Evolutionary conservation across 92 coral and sea anemone genomes (phyloP).

Genomic region (Siderastrea radians): DNA sequence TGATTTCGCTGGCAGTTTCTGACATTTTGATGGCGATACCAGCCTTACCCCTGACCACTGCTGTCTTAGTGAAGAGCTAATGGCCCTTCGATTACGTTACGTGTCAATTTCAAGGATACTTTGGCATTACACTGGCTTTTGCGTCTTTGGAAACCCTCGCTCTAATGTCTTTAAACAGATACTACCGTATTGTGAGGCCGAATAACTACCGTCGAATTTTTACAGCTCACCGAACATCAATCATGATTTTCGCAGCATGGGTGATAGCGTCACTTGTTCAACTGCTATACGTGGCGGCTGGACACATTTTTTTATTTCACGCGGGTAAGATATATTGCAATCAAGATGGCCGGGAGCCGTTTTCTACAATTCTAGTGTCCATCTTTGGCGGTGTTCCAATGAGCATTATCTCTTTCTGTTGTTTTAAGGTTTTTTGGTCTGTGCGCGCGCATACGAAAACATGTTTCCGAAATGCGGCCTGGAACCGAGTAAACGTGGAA

Average conservation of each 20-base stretch:
- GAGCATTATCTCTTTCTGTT: too few relatives aligned
- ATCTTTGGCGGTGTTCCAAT: too few relatives aligned
- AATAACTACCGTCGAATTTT: constrained; percentile 12
- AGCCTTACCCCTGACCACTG: not conserved
- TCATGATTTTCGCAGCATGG: too few relatives aligned
- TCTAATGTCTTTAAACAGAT: constrained; percentile 36
- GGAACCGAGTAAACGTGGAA: not conserved
- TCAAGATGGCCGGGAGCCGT: too few relatives aligned
- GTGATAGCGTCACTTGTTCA: not conserved
- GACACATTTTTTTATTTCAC: not conserved
- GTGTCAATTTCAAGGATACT: constrained; percentile 50
- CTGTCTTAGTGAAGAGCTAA: constrained; percentile 5
- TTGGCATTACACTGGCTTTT: constrained; percentile 37
- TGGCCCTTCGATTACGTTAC: constrained; percentile 38
- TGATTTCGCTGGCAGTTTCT: constrained; percentile 41
- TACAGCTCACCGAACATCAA: not conserved
- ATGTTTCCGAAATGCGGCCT: not conserved
- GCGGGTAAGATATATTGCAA: too few relatives aligned
- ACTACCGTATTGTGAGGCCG: not conserved
- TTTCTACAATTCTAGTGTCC: too few relatives aligned
- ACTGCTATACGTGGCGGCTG: constrained; percentile 24
- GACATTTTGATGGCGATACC: constrained; percentile 46
- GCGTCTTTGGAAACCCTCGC: constrained; percentile 24
- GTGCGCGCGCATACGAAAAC: constrained; percentile 26
- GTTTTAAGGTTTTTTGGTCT: constrained; percentile 8